Evolutionary conservation across 2,888 invertebrate species (phyloP), one percentile per base, ranked within the genome.

Genomic region (Agrypnus murinus): DNA sequence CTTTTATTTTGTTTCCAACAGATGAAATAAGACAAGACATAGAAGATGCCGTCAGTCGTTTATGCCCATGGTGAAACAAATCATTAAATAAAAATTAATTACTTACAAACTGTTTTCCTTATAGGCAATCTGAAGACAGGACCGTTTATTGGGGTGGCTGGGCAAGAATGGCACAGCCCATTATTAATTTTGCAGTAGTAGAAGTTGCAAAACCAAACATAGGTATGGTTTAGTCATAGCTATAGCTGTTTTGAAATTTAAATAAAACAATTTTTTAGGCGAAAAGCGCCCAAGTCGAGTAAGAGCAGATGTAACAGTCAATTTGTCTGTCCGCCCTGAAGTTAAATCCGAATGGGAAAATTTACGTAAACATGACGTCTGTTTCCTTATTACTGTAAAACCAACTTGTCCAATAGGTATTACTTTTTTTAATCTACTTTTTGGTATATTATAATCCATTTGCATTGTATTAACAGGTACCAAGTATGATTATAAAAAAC

Each of bases 21-120:
- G 96, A 97, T 88, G 99, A 99, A 89, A 99, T 99, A 77, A 90
- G 99, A 1, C 98, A 99, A 86, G 99, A 99, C 81, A 95, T 99
- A 70, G 99, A 99, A 87, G 98, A 99, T 87, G 95, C 97, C 4
- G 93, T 99, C 0, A 95, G 95, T 82, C 91, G 99, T 78, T 89
- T 99, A 84, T 93, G 97, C 80, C 99, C 99, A 60, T 98, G 98
- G 96, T 92, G 89, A 87, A 87, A n/a, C n/a, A n/a, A n/a, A n/a
- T n/a, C n/a, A n/a, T n/a, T n/a, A n/a, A n/a, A n/a, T n/a, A n/a
- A n/a, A n/a, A n/a, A n/a, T n/a, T n/a, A n/a, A n/a, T n/a, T n/a
- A n/a, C n/a, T n/a, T n/a, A n/a, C n/a, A n/a, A n/a, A n/a, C n/a
- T n/a, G n/a, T n/a, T 84, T 25, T 53, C 6, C 10, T 31, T 80